Evolutionary conservation across 2,113 vertebrate genomes (phyloP).

Genomic region (Trichomycterus rosablanca): DNA sequence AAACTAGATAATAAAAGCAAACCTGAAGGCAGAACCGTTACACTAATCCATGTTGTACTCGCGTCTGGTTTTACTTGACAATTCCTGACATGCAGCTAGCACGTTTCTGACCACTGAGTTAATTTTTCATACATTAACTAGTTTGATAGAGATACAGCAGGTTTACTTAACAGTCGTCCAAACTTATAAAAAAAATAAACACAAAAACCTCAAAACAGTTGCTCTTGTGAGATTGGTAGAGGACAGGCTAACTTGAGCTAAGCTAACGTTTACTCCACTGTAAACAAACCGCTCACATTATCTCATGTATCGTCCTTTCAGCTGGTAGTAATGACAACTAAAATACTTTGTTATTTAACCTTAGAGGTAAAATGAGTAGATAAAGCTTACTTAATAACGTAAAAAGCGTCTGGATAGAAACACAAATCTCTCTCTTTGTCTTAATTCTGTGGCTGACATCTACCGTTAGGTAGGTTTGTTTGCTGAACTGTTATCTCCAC

Average conservation of each 20-base stretch:
- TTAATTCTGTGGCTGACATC: neutral
- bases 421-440: constrained; percentile 7
- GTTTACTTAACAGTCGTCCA: no score
- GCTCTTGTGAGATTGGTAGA: neutral
- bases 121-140: no score
- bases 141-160: no score
- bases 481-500: neutral
- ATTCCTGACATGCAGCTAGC: no score
- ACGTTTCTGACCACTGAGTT: no score
- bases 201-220: neutral
- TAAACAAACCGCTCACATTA: constrained; percentile 17
- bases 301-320: neutral
- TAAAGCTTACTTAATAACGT: no score
- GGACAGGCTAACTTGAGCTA: constrained; percentile 19
- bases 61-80: no score
- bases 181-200: neutral
- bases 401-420: neutral
- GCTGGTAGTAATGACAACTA: neutral
- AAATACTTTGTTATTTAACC: no score
- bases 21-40: no score
- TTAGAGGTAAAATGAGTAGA: no score
- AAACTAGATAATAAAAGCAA: no score
- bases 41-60: no score
- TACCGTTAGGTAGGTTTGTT: neutral
- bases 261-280: constrained; percentile 6